Evolutionary conservation across 2,113 vertebrate species (phyloP), one percentile per base, ranked within the genome.

Genomic region (Edolisoma coerulescens): DNA sequence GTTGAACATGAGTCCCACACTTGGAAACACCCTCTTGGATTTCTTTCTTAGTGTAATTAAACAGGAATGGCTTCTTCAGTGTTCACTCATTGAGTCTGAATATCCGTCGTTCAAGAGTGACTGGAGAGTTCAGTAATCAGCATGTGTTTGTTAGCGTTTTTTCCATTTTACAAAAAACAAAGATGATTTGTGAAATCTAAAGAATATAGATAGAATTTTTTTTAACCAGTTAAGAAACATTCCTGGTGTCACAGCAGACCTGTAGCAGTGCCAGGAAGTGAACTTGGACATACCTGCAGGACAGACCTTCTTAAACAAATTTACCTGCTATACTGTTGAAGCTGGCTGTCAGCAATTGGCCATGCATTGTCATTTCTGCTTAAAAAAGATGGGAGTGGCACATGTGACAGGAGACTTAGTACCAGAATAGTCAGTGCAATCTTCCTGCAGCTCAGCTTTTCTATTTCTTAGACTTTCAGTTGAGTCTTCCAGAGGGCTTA

Each of bases 81-180:
- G 57, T 88, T 95, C 82, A 19, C 20, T 82, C 44, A 37, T 1
- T 67, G 41, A 57, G 49, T 54, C 42, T 67, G 52, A 84, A 84
- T 60, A 27, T 19, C 44, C 22, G 11, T 41, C 3, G 1, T 41
- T 95, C 53, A 56, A 14, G 59, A 70, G 35, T 53, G 65, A n/a
- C n/a, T 56, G 10, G 52, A 42, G 54, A 63, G 20, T 69, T n/a
- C 27, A 47, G 8, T 56, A 68, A 71, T 75, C 30, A 65, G 45
- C 56, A 53, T 22, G 6, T 33, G 0, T 63, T 10, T 57, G 15
- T 11, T 67, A 13, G 5, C 0, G 0, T 12, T 22, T 14, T 44
- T 81, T 41, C n/a, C n/a, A 18, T 87, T 89, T 84, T 57, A 14
- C 12, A 42, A 65, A 69, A 81, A 52, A 35, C 8, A 1, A 82